Conservation (phyloP, 2,888 invertebrate species). For the Coleophora deauratella region DNA sequence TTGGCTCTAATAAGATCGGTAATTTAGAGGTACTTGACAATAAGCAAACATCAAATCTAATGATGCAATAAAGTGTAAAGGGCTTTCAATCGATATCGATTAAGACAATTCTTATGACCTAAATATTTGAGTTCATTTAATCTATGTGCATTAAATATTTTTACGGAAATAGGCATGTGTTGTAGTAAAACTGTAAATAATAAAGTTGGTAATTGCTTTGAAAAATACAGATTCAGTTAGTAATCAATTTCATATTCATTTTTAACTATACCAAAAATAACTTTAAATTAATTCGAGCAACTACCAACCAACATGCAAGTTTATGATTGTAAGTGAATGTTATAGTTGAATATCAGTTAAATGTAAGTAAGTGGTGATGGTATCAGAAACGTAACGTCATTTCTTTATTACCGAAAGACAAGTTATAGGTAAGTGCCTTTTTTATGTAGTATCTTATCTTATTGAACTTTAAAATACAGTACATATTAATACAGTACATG, state of each 20-base stretch:
- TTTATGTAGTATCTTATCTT: too few species aligned
- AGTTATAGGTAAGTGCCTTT: too few species aligned
- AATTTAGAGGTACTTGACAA: background rate
- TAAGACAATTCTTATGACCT: conserved; percentile 28
- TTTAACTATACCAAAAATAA: background rate
- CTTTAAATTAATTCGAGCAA: background rate
- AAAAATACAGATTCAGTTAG: background rate
- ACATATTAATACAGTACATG: too few species aligned
- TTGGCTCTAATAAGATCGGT: too few species aligned
- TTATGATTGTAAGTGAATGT: too few species aligned
- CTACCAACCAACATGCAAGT: background rate
- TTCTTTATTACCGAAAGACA: too few species aligned
- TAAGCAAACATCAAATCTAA: background rate
- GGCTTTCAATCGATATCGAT: conserved; percentile 30
- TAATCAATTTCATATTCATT: background rate
- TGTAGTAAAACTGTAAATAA: background rate
- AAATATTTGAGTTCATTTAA: conserved; percentile 30
- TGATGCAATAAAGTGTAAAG: background rate
- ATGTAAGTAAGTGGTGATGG: too few species aligned
- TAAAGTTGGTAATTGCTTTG: too few species aligned
- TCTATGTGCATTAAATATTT: conserved; percentile 17
- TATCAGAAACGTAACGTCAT: too few species aligned
- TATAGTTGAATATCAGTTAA: too few species aligned
- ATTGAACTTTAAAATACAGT: too few species aligned
- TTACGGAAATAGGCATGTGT: conserved; percentile 15